Evolutionary conservation across 2,888 invertebrate species (phyloP).

Genomic region (Furcula furcula): DNA sequence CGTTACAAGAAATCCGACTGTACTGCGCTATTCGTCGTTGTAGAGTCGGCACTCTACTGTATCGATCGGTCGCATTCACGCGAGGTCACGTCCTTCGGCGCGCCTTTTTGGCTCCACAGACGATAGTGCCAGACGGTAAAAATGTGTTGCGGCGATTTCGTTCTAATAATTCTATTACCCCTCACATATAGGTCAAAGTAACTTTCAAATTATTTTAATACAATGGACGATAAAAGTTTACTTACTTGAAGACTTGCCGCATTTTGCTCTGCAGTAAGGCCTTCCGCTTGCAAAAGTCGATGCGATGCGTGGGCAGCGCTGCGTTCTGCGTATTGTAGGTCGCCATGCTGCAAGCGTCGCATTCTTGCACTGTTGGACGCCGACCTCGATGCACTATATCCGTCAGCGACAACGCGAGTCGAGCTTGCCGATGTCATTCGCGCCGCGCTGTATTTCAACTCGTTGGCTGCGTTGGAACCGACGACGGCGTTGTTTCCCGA

Average conservation of each 20-base stretch:
- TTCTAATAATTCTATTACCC: not conserved
- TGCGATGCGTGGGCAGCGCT: slow-evolving; percentile 89
- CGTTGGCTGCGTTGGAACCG: slow-evolving; percentile 81
- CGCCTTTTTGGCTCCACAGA: slow-evolving; percentile 65
- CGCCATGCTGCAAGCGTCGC: slow-evolving; percentile 88
- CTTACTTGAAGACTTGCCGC: slow-evolving; percentile 90
- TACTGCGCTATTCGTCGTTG: slow-evolving; percentile 62
- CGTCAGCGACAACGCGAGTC: slow-evolving; percentile 90
- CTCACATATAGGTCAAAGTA: not conserved
- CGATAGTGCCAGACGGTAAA: slow-evolving; percentile 21
- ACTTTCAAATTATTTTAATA: not conserved
- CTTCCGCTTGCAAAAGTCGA: slow-evolving; percentile 91
- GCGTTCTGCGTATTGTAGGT: slow-evolving; percentile 90
- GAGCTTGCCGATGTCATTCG: slow-evolving; percentile 87
- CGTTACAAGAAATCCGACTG: slow-evolving; percentile 60
- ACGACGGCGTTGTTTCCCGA: slow-evolving; percentile 66
- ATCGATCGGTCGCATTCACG: slow-evolving; percentile 70
- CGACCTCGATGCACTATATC: slow-evolving; percentile 87
- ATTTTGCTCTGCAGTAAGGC: slow-evolving; percentile 92
- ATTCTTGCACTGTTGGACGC: slow-evolving; percentile 73
- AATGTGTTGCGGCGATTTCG: slow-evolving; percentile 4
- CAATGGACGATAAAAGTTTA: slow-evolving; percentile 9
- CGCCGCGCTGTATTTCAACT: slow-evolving; percentile 92
- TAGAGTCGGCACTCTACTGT: slow-evolving; percentile 52
- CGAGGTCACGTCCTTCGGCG: slow-evolving; percentile 81